Evolutionary conservation across 2,888 invertebrate species (phyloP).

Genomic region (Lithodes maja): DNA sequence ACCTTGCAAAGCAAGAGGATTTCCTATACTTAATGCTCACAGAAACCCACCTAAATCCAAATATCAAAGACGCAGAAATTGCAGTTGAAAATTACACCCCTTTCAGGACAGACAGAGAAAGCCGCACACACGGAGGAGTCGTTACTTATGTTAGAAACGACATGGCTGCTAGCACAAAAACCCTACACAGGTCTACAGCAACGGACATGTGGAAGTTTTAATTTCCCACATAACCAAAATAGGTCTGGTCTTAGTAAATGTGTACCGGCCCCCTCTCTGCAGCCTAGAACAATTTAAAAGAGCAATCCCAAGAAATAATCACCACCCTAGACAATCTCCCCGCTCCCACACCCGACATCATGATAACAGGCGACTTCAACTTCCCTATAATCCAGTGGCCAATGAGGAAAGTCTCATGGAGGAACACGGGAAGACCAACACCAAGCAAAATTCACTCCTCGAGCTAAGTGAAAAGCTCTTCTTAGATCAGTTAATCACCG

Average conservation of each 20-base stretch:
- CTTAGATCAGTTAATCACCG: not conserved
- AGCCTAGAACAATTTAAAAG: not conserved
- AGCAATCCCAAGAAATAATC: not conserved
- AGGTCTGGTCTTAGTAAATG: not conserved
- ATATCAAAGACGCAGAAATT: not conserved
- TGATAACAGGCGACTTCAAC: constrained; percentile 7
- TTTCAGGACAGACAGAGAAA: constrained; percentile 5
- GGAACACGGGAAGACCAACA: not conserved
- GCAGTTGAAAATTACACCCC: not conserved
- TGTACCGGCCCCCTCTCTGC: not conserved
- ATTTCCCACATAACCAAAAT: not conserved
- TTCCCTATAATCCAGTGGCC: constrained; percentile 16
- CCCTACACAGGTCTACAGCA: not conserved
- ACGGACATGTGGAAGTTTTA: not conserved
- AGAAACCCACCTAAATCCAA: not conserved
- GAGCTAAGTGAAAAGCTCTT: not conserved
- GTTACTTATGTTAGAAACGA: constrained; percentile 18
- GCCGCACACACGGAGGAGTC: constrained; percentile 15
- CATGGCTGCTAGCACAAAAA: not conserved
- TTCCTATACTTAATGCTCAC: not conserved
- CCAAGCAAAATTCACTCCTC: not conserved
- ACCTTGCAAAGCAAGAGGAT: not conserved
- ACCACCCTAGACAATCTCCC: not conserved
- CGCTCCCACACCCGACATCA: constrained; percentile 2
- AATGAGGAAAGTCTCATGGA: not conserved